A percentile compares a stretch with the other conserved stretches of the same genome.
Conservation (phyloP, 2,797 vertebrate species). For the Paedocypris micromegethes region DNA sequence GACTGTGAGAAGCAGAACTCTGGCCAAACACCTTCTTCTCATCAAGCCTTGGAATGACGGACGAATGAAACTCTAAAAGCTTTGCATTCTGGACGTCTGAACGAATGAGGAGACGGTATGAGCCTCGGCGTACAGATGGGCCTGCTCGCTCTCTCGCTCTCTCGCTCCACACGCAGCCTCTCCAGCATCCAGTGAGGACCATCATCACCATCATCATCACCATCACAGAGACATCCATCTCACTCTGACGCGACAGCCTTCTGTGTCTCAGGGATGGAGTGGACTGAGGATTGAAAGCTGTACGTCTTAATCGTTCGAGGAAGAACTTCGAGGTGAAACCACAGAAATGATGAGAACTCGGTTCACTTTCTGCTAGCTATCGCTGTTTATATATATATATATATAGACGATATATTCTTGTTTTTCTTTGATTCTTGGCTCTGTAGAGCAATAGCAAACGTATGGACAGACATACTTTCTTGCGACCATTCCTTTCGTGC, state of each 20-base stretch:
- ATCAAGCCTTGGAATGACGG: constrained; percentile 71
- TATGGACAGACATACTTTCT: constrained; percentile 57
- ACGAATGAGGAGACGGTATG: constrained; percentile 55
- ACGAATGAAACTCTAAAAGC: constrained; percentile 67
- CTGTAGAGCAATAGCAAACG: constrained; percentile 66
- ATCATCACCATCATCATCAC: constrained; percentile 38
- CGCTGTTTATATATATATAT: constrained; percentile 73
- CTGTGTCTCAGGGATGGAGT: constrained; percentile 98
- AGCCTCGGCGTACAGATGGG: too few species aligned
- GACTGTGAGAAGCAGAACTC: constrained; percentile 77
- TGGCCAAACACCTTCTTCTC: constrained; percentile 68
- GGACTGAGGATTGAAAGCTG: constrained; percentile 80
- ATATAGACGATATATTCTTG: constrained; percentile 63
- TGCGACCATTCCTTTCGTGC: constrained; percentile 62
- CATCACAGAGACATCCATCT: constrained; percentile 53
- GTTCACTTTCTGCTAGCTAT: constrained; percentile 69
- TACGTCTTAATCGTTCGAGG: constrained; percentile 62
- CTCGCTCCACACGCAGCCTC: constrained; percentile 54
- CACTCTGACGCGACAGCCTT: constrained; percentile 75
- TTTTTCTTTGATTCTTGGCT: constrained; percentile 57
- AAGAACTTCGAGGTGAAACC: constrained; percentile 66
- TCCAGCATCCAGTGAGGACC: constrained; percentile 46
- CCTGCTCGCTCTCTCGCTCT: constrained; percentile 43
- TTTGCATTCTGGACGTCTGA: constrained; percentile 65
- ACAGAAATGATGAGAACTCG: constrained; percentile 52